A percentile compares a stretch with the other conserved stretches of the same genome.
Evolutionary conservation across 2,113 vertebrate genomes (phyloP).

Genomic region (Plectropomus leopardus): DNA sequence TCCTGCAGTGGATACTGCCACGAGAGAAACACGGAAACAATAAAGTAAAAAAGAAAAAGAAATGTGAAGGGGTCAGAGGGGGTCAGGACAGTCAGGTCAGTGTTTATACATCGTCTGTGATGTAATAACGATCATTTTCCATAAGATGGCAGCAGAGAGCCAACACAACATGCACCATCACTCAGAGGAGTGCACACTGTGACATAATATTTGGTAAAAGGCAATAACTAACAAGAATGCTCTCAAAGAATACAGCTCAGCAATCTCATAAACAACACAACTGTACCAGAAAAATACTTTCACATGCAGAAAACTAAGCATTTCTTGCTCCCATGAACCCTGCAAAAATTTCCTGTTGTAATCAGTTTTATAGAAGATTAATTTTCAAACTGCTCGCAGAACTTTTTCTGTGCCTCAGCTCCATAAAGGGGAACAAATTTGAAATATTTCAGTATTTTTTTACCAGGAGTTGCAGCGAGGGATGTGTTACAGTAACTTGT

Average conservation of each 20-base stretch:
- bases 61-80: background rate
- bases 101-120: background rate
- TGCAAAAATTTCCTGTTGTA: background rate
- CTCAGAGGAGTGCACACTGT: background rate
- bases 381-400: background rate
- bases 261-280: background rate
- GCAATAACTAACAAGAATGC: background rate
- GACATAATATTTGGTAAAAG: background rate
- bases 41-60: background rate
- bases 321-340: background rate
- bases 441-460: background rate
- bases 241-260: background rate
- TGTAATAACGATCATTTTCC: slow-evolving; percentile 2
- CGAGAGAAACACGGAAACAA: background rate
- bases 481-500: background rate
- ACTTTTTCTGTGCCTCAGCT: background rate
- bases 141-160: slow-evolving; percentile 53
- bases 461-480: background rate
- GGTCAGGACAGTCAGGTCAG: background rate
- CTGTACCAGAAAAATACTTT: too few relatives aligned
- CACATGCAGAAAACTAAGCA: background rate
- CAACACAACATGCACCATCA: background rate
- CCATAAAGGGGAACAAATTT: background rate
- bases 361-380: background rate
- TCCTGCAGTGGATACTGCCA: slow-evolving; percentile 87